Percentiles rank a stretch among this genome's conserved stretches.
Conservation (phyloP, 2,888 invertebrate species). For the Lamproptera curius region DNA sequence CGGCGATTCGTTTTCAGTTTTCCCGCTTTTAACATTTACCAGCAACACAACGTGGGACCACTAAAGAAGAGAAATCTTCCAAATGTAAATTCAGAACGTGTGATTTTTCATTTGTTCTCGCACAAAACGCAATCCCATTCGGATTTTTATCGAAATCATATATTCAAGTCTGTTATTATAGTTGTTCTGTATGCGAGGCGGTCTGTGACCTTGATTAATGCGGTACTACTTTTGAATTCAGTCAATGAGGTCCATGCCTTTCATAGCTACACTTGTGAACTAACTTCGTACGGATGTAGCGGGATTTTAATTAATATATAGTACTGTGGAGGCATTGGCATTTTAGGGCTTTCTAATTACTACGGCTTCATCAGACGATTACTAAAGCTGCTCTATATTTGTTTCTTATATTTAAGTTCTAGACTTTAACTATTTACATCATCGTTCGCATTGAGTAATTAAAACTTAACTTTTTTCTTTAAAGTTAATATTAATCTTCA, state of each 20-base stretch:
- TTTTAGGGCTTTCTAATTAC: no score
- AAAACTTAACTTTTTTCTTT: no score
- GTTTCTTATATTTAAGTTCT: no score
- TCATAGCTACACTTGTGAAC: not conserved
- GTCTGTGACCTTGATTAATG: slow-evolving; percentile 3
- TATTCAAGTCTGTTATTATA: not conserved
- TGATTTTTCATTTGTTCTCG: not conserved
- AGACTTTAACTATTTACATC: no score
- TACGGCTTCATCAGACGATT: no score
- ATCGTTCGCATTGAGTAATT: no score
- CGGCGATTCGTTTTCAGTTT: no score
- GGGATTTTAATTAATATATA: no score
- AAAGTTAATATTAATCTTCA: no score
- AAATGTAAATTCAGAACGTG: not conserved
- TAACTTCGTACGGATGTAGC: not conserved
- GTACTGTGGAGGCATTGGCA: no score
- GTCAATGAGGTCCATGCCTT: slow-evolving; percentile 2
- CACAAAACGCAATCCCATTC: not conserved
- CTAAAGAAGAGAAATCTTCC: not conserved
- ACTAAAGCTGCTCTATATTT: no score
- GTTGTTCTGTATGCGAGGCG: slow-evolving; percentile 1
- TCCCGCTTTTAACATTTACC: not conserved
- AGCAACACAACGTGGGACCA: not conserved
- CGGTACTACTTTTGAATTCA: not conserved
- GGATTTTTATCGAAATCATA: not conserved